These are phyloP conservation scores for Vesta saturnalis DNA, from an alignment of 2,888 invertebrate genomes.

Conservation along the genomic window DNA sequence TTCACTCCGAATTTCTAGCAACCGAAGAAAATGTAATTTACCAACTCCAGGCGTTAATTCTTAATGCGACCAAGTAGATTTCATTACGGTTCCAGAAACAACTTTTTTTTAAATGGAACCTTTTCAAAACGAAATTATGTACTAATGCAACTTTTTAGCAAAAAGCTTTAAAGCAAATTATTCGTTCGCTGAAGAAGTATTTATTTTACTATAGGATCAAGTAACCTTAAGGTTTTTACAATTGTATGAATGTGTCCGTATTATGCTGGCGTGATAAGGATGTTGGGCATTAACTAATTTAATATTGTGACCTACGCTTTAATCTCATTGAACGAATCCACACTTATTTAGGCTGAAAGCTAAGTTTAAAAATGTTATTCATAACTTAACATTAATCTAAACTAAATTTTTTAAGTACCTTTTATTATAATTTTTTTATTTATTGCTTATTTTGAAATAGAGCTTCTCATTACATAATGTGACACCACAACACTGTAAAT, in stretches of 20 bases:
- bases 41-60: constrained; percentile 38
- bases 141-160: constrained; percentile 29
- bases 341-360: too few relatives aligned
- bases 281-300: constrained; percentile 1
- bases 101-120: constrained; percentile 32
- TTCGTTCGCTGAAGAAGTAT: neutral
- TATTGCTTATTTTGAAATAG: too few relatives aligned
- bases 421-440: too few relatives aligned
- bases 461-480: too few relatives aligned
- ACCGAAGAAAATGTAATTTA: constrained; percentile 37
- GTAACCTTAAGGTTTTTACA: neutral
- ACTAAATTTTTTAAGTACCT: too few relatives aligned
- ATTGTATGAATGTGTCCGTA: neutral
- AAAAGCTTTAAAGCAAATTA: constrained; percentile 13
- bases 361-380: too few relatives aligned
- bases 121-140: constrained; percentile 33
- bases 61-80: constrained; percentile 38
- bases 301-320: neutral
- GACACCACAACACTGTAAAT: too few relatives aligned
- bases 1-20: constrained; percentile 30
- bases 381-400: too few relatives aligned
- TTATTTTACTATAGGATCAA: constrained; percentile 1
- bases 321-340: constrained; percentile 1
- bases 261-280: neutral
- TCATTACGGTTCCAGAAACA: constrained; percentile 37